A percentile compares a stretch with the other conserved stretches of the same genome.
Evolutionary conservation across 1,140 invertebrate genomes (phyloP).

Genomic region (Periplaneta americana): DNA sequence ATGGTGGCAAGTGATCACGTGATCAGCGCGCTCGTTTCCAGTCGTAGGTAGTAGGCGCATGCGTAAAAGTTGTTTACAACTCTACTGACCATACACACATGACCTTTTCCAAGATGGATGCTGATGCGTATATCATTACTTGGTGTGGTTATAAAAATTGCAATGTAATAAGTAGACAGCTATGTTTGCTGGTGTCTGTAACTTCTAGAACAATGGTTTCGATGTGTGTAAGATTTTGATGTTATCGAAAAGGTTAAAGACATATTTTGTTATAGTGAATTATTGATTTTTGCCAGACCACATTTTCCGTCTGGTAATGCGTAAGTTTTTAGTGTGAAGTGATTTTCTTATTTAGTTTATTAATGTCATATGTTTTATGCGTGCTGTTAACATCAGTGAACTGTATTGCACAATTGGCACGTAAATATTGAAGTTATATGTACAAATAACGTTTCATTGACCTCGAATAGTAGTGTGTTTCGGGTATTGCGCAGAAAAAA

Average conservation of each 20-base stretch:
- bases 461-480: constrained; percentile 34
- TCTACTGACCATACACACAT: constrained; percentile 29
- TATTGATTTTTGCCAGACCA: constrained; percentile 18
- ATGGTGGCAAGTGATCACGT: background rate
- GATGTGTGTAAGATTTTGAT: constrained; percentile 5
- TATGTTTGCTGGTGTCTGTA: background rate
- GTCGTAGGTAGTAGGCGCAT: constrained; percentile 28
- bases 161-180: constrained; percentile 1
- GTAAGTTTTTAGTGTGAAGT: constrained; percentile 7
- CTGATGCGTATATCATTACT: constrained; percentile 22
- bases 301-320: constrained; percentile 20
- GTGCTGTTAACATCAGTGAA: background rate
- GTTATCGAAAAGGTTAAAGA: background rate
- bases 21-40: background rate
- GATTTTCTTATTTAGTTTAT: background rate
- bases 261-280: constrained; percentile 1
- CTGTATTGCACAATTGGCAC: background rate
- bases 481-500: constrained; percentile 40
- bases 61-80: constrained; percentile 41
- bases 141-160: constrained; percentile 17
- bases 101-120: constrained; percentile 32
- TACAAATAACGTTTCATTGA: constrained; percentile 28
- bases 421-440: background rate
- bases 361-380: background rate
- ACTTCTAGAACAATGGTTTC: background rate